Percentiles rank a stretch among this genome's conserved stretches.
phyloP scores from a whole-genome alignment of 2,797 vertebrate species.

The Leptodactylus fallax region DNA sequence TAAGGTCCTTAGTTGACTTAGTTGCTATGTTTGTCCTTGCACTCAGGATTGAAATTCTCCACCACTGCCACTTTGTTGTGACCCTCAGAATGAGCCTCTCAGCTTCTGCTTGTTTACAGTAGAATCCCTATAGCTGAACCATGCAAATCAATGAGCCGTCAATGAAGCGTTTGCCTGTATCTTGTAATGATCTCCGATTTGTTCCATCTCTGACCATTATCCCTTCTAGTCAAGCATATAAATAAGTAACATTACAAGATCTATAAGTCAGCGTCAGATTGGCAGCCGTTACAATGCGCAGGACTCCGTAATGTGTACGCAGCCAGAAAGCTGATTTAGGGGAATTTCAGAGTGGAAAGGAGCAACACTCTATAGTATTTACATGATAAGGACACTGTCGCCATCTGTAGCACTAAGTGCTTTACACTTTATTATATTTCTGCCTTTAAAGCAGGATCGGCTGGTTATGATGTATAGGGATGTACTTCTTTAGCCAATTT shows the following conservation, averaged over 20 bases:
- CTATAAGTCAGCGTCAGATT: slow-evolving; percentile 42
- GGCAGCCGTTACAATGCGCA: slow-evolving; percentile 12
- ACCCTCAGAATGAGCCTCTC: slow-evolving; percentile 8
- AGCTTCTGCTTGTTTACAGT: slow-evolving; percentile 21
- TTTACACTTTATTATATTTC: background rate
- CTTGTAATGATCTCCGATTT: slow-evolving; percentile 51
- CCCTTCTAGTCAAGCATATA: slow-evolving; percentile 47
- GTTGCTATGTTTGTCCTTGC: background rate
- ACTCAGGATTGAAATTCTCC: background rate
- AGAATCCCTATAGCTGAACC: slow-evolving; percentile 30
- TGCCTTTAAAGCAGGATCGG: slow-evolving; percentile 1
- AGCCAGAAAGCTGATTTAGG: background rate
- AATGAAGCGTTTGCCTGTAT: slow-evolving; percentile 40
- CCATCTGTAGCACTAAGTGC: slow-evolving; percentile 3
- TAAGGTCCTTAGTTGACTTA: background rate
- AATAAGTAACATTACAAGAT: slow-evolving; percentile 45
- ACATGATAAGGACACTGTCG: slow-evolving; percentile 10
- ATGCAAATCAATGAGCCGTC: slow-evolving; percentile 45
- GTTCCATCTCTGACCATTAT: slow-evolving; percentile 57
- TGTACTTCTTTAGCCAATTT: slow-evolving; percentile 29
- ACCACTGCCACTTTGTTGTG: background rate
- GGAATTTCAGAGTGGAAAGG: background rate
- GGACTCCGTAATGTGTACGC: background rate
- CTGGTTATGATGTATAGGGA: slow-evolving; percentile 20
- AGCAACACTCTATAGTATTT: slow-evolving; percentile 4